Percentiles rank a stretch among this genome's conserved stretches.
Evolutionary conservation across 2,113 vertebrate species (phyloP).

Genomic region (Caloenas nicobarica): DNA sequence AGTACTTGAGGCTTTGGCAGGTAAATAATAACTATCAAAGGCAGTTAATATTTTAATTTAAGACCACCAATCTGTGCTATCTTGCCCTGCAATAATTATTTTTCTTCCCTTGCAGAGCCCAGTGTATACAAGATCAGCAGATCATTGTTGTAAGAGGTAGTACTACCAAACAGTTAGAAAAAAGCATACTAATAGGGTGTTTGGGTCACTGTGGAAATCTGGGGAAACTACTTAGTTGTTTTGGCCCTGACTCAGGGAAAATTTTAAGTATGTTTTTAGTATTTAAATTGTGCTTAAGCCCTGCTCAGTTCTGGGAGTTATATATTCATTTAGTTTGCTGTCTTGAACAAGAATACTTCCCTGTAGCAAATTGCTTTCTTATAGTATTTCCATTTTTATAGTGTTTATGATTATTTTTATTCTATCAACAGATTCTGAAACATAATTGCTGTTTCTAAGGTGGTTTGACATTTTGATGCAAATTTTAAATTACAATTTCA

Average conservation of each 20-base stretch:
- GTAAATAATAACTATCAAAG: conserved; percentile 1
- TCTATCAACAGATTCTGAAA: neutral
- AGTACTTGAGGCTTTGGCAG: neutral
- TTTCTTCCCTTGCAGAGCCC: neutral
- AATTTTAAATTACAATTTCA: neutral
- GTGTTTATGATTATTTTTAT: neutral
- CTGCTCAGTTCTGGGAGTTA: neutral
- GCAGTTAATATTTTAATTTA: conserved; percentile 24
- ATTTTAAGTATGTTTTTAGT: neutral
- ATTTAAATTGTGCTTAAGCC: neutral
- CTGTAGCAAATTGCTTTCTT: neutral
- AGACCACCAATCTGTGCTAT: neutral
- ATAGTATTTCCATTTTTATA: neutral
- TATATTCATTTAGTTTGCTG: neutral
- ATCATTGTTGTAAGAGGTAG: neutral
- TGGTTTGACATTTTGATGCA: neutral
- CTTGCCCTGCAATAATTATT: neutral
- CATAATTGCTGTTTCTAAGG: neutral
- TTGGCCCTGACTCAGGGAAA: neutral
- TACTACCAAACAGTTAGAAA: neutral
- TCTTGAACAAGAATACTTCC: neutral
- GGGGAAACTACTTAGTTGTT: neutral
- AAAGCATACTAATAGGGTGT: neutral
- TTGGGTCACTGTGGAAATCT: neutral
- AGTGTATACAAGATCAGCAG: neutral